Conservation (phyloP, 2,888 invertebrate species). For the Chymomyza caudatula region DNA sequence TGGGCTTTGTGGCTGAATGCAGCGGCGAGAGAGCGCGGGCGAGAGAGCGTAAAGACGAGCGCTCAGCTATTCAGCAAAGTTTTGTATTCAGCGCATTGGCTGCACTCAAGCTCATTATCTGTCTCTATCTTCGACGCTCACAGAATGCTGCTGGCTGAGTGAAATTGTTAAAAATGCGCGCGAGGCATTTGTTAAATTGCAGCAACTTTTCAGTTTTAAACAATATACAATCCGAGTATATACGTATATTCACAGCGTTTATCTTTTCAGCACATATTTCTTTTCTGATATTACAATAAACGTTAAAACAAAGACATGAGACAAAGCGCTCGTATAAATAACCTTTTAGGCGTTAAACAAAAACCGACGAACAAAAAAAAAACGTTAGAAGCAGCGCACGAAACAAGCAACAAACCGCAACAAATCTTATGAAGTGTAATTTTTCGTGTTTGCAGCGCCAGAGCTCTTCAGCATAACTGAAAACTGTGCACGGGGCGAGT, state of each 20-base stretch:
- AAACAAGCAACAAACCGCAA: background rate
- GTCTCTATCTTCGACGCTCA: slow-evolving; percentile 21
- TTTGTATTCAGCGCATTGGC: slow-evolving; percentile 23
- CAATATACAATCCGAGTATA: too few relatives aligned
- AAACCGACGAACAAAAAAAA: background rate
- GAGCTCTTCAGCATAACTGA: slow-evolving; percentile 77
- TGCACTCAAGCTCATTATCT: slow-evolving; percentile 14
- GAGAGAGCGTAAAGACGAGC: background rate
- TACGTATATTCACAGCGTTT: too few relatives aligned
- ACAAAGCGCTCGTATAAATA: too few relatives aligned
- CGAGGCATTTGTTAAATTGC: slow-evolving; percentile 16
- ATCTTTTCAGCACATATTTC: too few relatives aligned
- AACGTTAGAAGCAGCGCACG: slow-evolving; percentile 3
- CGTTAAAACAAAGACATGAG: slow-evolving; percentile 12
- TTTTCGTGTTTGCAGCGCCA: slow-evolving; percentile 75
- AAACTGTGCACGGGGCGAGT: slow-evolving; percentile 31
- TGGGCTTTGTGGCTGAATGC: slow-evolving; percentile 19
- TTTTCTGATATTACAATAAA: too few relatives aligned
- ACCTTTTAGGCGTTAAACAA: too few relatives aligned
- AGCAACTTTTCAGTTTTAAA: slow-evolving; percentile 23
- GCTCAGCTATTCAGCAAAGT: slow-evolving; percentile 37
- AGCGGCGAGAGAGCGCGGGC: slow-evolving; percentile 9
- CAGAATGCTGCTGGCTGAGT: slow-evolving; percentile 22
- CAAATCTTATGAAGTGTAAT: slow-evolving; percentile 23
- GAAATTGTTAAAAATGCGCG: slow-evolving; percentile 51